Base-by-base conservation (phyloP, 2,797 vertebrate genomes). In the Pristis pectinata region DNA sequence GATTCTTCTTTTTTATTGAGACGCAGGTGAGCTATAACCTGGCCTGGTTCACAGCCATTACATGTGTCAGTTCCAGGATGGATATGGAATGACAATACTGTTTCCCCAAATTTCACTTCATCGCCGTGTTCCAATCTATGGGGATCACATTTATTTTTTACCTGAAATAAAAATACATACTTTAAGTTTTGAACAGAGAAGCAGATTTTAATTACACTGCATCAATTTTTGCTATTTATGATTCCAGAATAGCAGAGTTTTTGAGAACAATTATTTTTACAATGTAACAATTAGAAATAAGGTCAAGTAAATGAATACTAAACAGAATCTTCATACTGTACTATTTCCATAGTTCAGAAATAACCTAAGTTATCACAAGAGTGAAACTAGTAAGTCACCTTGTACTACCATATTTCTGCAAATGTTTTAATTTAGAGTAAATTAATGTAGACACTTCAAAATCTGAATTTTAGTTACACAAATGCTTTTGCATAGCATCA, bases 21-120 rank as follows among this genome's bases (percentile, higher is more conserved):
- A 95, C 98, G 98, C 95, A 99, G 98, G 96, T 99, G 99, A 87
- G 99, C 99, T 97, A 98, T 98, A 95, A 99, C 98, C 96, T 99
- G 99, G 67, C 99, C 99, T 0, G 99, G 99, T 95, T 99, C 99
- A 95, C 99, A 99, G 94, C 99, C 99, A 74, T 99, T 98, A 64
- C 99, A 99, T 61, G 99, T 99, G 94, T 99, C 98, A 0, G 97
- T 98, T 61, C 98, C 99, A 0, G 98, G 97, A 96, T 99, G 99
- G 95, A 99, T 99, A 92, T 99, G 99, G 96, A 99, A 99, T 93
- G 99, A 99, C 95, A 99, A 96, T 30, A 99, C 99, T 0, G 99
- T 99, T 95, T 99, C 99, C 37, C 98, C 99, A 96, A 99, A 98
- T 96, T 99, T 99, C 93, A 99, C 98, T 96, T 99, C 99, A 95